phyloP scores from a whole-genome alignment of 2,113 vertebrate genomes.

The Phalacrocorax pelagicus region DNA sequence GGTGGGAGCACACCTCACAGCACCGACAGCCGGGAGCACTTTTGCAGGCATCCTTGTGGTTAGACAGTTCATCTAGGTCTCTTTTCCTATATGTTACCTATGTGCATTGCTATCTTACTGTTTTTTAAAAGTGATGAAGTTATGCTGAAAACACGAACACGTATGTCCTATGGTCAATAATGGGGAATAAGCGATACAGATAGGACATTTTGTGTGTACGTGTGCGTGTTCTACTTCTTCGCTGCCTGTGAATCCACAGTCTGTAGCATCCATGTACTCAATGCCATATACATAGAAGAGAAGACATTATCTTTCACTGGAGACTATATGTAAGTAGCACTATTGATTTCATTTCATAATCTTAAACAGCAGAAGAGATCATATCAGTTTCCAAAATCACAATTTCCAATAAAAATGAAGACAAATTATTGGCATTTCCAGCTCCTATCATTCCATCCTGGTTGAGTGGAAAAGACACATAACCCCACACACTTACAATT shows the following conservation, averaged over 20 bases:
- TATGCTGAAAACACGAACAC: background rate
- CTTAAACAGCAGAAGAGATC: background rate
- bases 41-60: background rate
- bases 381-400: background rate
- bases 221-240: background rate
- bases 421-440: background rate
- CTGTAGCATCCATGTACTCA: background rate
- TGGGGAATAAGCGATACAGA: background rate
- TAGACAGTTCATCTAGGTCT: background rate
- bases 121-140: background rate
- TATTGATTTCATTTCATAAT: background rate
- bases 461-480: background rate
- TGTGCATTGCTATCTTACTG: background rate
- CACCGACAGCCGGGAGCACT: background rate
- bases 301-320: background rate
- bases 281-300: background rate
- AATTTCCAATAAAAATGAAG: background rate
- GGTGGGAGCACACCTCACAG: background rate
- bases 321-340: background rate
- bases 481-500: background rate
- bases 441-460: background rate
- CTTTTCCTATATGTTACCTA: background rate
- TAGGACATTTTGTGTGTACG: background rate
- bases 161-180: background rate
- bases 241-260: background rate